Percentiles rank a stretch among this genome's conserved stretches.
Evolutionary conservation across 2,888 invertebrate genomes (phyloP).

Genomic region (Perdita meconis): DNA sequence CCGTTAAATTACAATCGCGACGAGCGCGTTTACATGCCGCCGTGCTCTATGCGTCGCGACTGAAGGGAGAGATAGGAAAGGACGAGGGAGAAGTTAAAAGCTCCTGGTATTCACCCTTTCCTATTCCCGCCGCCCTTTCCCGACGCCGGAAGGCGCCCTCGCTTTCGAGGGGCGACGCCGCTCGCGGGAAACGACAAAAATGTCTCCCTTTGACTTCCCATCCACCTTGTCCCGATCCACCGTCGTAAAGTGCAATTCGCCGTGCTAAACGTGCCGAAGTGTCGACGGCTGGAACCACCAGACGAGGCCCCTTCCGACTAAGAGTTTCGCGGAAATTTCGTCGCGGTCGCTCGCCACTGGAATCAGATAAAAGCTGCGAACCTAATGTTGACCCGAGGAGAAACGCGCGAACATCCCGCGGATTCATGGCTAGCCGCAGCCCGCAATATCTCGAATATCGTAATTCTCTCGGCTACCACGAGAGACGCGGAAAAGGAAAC

Average conservation of each 20-base stretch:
- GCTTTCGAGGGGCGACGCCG: slow-evolving; percentile 28
- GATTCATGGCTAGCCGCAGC: slow-evolving; percentile 1
- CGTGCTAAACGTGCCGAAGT: slow-evolving; percentile 59
- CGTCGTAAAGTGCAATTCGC: slow-evolving; percentile 53
- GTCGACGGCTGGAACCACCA: slow-evolving; percentile 33
- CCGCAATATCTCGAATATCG: slow-evolving; percentile 1
- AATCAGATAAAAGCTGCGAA: not conserved
- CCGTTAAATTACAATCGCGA: slow-evolving; percentile 32
- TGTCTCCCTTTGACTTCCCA: slow-evolving; percentile 50
- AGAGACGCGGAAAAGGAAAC: not conserved
- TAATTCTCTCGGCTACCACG: not conserved
- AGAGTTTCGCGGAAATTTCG: not conserved
- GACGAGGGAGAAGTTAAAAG: slow-evolving; percentile 31
- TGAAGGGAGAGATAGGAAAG: not conserved
- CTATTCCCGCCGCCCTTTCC: slow-evolving; percentile 3
- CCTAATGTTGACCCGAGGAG: slow-evolving; percentile 1
- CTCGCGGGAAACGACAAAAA: slow-evolving; percentile 44
- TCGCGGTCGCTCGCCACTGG: not conserved
- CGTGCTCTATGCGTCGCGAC: slow-evolving; percentile 2
- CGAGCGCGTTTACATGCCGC: slow-evolving; percentile 21
- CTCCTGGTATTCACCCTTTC: slow-evolving; percentile 34
- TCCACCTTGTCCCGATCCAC: slow-evolving; percentile 38
- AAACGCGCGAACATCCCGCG: not conserved
- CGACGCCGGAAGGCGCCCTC: slow-evolving; percentile 8
- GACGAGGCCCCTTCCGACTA: slow-evolving; percentile 14